Percentiles rank a stretch among this genome's conserved stretches.
phyloP scores from a whole-genome alignment of 2,797 vertebrate genomes.

The Hirundo rustica region DNA sequence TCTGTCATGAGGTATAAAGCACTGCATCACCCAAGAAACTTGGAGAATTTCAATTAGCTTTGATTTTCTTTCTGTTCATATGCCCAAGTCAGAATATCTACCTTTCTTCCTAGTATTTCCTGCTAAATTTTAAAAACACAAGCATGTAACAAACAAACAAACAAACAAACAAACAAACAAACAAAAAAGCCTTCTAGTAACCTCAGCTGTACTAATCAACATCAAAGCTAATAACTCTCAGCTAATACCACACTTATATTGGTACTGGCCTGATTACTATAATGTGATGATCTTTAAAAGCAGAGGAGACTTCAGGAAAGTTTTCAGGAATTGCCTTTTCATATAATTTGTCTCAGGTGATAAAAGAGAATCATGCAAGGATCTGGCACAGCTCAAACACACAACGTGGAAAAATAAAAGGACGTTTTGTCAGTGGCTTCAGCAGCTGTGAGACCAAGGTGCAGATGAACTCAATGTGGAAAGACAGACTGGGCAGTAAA shows the following conservation, averaged over 20 bases:
- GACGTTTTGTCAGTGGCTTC: not conserved
- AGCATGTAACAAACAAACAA: not conserved
- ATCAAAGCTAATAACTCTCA: not conserved
- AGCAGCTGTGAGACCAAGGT: not conserved
- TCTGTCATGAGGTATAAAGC: not conserved
- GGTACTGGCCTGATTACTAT: not conserved
- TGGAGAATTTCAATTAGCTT: not conserved
- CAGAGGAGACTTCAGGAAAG: not conserved
- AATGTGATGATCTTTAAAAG: not conserved
- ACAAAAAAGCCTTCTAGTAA: not conserved
- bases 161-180: no score
- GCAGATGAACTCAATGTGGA: not conserved
- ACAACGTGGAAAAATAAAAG: rapidly evolving
- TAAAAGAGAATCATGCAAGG: not conserved
- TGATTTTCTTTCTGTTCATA: not conserved
- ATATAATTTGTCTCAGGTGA: not conserved
- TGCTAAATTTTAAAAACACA: not conserved
- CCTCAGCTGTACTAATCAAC: not conserved
- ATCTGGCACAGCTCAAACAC: not conserved
- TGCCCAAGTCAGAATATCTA: not conserved
- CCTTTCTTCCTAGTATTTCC: not conserved
- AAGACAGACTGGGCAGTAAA: not conserved
- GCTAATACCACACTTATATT: not conserved
- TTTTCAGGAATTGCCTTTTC: not conserved
- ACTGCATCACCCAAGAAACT: not conserved